Evolutionary conservation across 2,888 invertebrate genomes (phyloP).

Genomic region (Caenorhabditis drosophilae): DNA sequence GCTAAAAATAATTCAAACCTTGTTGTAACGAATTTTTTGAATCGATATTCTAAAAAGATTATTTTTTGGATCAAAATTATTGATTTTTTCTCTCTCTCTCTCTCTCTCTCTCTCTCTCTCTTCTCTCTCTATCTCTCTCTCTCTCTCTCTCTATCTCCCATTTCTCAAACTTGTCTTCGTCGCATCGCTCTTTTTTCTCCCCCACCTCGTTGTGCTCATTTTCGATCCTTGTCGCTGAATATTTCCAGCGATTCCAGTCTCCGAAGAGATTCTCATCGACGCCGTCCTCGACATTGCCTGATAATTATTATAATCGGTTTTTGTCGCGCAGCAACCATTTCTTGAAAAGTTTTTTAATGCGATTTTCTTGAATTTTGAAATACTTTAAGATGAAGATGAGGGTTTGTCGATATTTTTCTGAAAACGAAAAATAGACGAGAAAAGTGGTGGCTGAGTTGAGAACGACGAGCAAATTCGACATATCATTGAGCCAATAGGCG

Average conservation of each 20-base stretch:
- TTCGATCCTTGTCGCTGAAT: slow-evolving; percentile 38
- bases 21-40: too few relatives aligned
- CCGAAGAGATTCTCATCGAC: slow-evolving; percentile 51
- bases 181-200: slow-evolving; percentile 20
- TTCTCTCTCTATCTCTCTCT: background rate
- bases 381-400: slow-evolving; percentile 53
- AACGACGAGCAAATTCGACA: slow-evolving; percentile 62
- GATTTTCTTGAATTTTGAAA: background rate
- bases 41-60: too few relatives aligned
- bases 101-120: too few relatives aligned
- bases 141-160: background rate
- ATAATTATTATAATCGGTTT: slow-evolving; percentile 50
- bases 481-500: slow-evolving; percentile 64
- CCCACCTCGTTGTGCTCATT: slow-evolving; percentile 47
- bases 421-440: slow-evolving; percentile 63
- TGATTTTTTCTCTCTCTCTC: background rate
- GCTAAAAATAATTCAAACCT: too few relatives aligned
- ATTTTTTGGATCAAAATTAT: slow-evolving; percentile 1
- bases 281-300: slow-evolving; percentile 54
- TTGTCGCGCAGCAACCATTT: slow-evolving; percentile 53
- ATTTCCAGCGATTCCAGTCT: slow-evolving; percentile 32
- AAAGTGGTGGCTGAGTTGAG: slow-evolving; percentile 66
- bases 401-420: slow-evolving; percentile 63
- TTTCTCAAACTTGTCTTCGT: background rate
- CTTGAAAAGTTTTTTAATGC: slow-evolving; percentile 19